A percentile compares a stretch with the other conserved stretches of the same genome.
Conservation (phyloP, 1,140 invertebrate species). For the Bactericera cockerelli region DNA sequence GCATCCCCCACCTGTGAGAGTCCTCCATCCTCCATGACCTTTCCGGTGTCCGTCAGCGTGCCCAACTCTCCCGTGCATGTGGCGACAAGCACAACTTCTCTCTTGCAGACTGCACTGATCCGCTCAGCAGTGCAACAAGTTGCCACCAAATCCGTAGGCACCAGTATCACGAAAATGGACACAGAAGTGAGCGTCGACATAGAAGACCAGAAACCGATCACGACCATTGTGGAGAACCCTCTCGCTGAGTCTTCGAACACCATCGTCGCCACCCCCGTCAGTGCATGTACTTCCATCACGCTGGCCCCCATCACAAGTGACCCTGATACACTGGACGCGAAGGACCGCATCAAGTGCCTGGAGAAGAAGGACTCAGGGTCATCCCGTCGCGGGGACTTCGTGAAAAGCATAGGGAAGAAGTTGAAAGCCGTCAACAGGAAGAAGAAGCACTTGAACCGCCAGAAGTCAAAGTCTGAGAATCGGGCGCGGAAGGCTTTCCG, state of each 20-base stretch:
- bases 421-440: constrained; percentile 57
- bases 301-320: constrained; percentile 21
- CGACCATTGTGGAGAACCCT: constrained; percentile 33
- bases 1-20: constrained; percentile 57
- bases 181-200: constrained; percentile 47
- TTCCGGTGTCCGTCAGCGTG: constrained; percentile 27
- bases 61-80: constrained; percentile 29
- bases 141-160: constrained; percentile 30
- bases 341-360: constrained; percentile 13
- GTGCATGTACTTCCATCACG: constrained; percentile 20
- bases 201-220: constrained; percentile 37
- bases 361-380: constrained; percentile 26
- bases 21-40: constrained; percentile 45
- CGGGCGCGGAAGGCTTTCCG: constrained; percentile 92
- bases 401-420: constrained; percentile 65
- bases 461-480: constrained; percentile 96
- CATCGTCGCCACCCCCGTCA: constrained; percentile 18
- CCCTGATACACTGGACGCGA: constrained; percentile 18
- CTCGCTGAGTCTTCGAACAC: constrained; percentile 23
- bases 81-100: constrained; percentile 33
- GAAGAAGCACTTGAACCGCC: constrained; percentile 49
- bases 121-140: constrained; percentile 40
- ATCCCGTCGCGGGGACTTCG: constrained; percentile 44
- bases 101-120: constrained; percentile 50
- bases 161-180: constrained; percentile 44